Evolutionary conservation across 2,888 invertebrate species (phyloP).

Genomic region (Ophonus ardosiacus): DNA sequence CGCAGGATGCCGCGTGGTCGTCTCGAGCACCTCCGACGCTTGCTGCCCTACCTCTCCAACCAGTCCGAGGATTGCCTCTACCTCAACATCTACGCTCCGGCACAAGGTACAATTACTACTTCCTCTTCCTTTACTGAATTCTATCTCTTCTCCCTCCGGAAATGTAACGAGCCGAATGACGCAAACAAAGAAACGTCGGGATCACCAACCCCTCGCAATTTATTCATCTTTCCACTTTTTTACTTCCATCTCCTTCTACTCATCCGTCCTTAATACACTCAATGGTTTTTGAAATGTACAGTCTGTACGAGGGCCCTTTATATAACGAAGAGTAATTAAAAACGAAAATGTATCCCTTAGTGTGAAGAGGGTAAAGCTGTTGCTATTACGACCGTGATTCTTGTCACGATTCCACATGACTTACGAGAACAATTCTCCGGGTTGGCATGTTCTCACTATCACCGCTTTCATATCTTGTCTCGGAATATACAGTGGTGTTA

Average conservation of each 20-base stretch:
- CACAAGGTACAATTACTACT: conserved; percentile 86
- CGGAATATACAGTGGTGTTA: background rate
- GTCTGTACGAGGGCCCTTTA: background rate
- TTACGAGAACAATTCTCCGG: conserved; percentile 39
- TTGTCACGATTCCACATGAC: conserved; percentile 7
- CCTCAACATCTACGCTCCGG: conserved; percentile 97
- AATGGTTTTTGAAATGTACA: conserved; percentile 32
- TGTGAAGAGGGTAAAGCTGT: conserved; percentile 25
- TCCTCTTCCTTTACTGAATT: conserved; percentile 41
- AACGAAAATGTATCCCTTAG: conserved; percentile 26
- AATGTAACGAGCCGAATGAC: conserved; percentile 17
- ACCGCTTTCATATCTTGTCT: conserved; percentile 27
- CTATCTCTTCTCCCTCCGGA: conserved; percentile 6
- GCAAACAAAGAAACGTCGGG: conserved; percentile 22
- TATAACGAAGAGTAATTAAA: conserved; percentile 22
- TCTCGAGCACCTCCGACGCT: conserved; percentile 90
- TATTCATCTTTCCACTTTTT: conserved; percentile 29
- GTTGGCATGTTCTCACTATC: conserved; percentile 34
- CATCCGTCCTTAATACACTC: conserved; percentile 26
- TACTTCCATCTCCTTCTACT: background rate
- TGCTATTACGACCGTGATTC: conserved; percentile 25
- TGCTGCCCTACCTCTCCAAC: conserved; percentile 91
- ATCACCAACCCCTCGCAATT: conserved; percentile 9
- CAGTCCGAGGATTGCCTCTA: conserved; percentile 98
- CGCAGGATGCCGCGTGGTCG: conserved; percentile 93